Evolutionary conservation across 2,888 invertebrate species (phyloP), one percentile per base, ranked within the genome.

Genomic region (Pristionchus maxplancki): DNA sequence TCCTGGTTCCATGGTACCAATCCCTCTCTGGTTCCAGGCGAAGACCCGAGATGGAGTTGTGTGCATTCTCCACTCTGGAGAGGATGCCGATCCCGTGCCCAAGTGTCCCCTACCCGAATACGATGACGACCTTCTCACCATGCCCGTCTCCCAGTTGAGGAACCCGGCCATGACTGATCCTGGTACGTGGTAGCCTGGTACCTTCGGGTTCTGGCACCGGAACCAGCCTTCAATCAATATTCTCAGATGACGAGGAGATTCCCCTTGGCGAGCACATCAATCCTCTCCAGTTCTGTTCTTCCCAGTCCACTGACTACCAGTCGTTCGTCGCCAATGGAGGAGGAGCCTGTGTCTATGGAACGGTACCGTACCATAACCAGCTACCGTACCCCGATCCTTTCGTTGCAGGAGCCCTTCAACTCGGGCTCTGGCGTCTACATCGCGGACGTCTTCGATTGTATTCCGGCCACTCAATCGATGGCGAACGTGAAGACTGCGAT

Each of bases 121-220:
- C 88, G 94, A 94, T 90, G 94, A 94, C 86, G 94, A 94, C 83
- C 90, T 94, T 31, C 90, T 94, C 6, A 94, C 93, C 3, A 94
- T 94, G 94, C 94, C 94, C 50, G 94, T 94, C 11, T 94, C 94
- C 0, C 94, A 94, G 89, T 92, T 94, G 58, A 90, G 94, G 37
- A 94, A 94, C 88, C 93, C 93, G 44, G 92, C 94, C n/a, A 94
- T 94, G 94, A 94, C 94, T 37, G 94, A 94, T 84, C 93, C 88
- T 34, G 88, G 88, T 88, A n/a, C 1, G 78, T 62, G n/a, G 58
- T 34, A 8, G n/a, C 13, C n/a, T n/a, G n/a, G n/a, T n/a, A n/a
- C 71, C 5, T 34, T 64, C 24, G 13, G 34, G 78, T 78, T 17
- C 71, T 37, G 8, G n/a, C 31, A 82, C 28, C 74, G 13, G 13